Base-by-base conservation (phyloP, 2,113 vertebrate genomes). In the Spilogale gracilis region DNA sequence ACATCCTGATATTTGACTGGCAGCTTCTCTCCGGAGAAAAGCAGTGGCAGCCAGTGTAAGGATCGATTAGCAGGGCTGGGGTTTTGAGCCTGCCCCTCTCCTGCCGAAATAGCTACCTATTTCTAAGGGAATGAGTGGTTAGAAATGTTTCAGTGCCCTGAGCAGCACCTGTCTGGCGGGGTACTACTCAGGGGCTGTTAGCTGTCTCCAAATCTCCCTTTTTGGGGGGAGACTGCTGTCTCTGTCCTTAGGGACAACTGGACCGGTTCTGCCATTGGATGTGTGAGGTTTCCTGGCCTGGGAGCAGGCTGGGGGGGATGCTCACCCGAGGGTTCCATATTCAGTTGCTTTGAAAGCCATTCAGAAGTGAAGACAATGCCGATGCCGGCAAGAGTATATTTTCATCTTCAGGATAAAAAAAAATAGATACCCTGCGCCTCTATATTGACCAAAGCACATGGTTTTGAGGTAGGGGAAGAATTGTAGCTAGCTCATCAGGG, bases 381-480 rank as follows among this genome's bases (percentile, higher is more conserved):
- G 83, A 48, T 45, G 69, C 38, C 52, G 48, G 76, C 25, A 27
- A 95, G 48, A 78, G 10, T 21, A 14, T 61, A 94, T 90, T 95
- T 92, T 91, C 45, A 74, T 25, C 32, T 38, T n/a, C 18, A 91
- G 54, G 3, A 23, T 91, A 30, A 56, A 50, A 48, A 94, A 82
- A 54, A 63, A n/a, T 8, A 96, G 48, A 67, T 60, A 81, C 3
- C 16, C 3, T 0, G 54, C n/a, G 9, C 13, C 2, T 84, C 48
- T 85, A 38, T 80, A 63, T 81, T 67, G 80, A 76, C 82, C 32
- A 93, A 91, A 93, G 60, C 60, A n/a, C 48, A 65, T 73, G 65
- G 81, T 96, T 89, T n/a, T 0, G 2, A 93, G 38, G 56, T 30
- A 85, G 48, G 27, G 6, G 73, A 93, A 56, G 50, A 85, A 38